Conservation (phyloP, 2,797 vertebrate genomes). For the Lepus townsendii region DNA sequence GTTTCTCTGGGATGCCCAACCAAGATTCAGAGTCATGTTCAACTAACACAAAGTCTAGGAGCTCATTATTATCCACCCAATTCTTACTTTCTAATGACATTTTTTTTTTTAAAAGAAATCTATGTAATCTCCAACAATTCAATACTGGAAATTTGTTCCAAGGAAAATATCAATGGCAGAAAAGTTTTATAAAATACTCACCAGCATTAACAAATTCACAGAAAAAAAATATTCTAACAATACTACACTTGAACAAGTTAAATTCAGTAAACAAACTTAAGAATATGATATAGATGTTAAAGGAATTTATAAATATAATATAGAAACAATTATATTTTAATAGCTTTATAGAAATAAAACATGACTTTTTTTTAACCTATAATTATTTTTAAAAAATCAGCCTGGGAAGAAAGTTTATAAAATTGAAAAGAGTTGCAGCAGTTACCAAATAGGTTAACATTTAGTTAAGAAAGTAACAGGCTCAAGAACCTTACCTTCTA, state of each 20-base stretch:
- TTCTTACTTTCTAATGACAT: not conserved
- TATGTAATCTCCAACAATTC: not conserved
- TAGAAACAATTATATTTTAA: not conserved
- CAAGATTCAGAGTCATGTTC: not conserved
- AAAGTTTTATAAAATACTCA: not conserved
- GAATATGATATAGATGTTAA: not conserved
- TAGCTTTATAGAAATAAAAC: not conserved
- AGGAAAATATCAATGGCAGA: constrained; percentile 16
- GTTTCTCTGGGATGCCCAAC: not conserved
- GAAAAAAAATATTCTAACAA: not conserved
- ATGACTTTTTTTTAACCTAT: too few species aligned
- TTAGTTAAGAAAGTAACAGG: not conserved
- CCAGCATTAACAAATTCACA: not conserved
- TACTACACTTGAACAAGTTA: not conserved
- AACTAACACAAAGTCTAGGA: not conserved
- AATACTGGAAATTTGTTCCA: not conserved
- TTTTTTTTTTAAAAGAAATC: not conserved
- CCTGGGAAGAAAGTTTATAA: not conserved
- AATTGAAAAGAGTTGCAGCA: not conserved
- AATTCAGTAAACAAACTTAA: not conserved
- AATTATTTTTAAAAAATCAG: not conserved
- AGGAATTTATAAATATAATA: not conserved
- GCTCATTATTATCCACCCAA: not conserved
- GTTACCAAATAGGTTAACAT: not conserved
- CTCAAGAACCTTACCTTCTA: not conserved